Conservation (phyloP, 1,140 invertebrate species). For the Lysiphlebus fabarum region DNA sequence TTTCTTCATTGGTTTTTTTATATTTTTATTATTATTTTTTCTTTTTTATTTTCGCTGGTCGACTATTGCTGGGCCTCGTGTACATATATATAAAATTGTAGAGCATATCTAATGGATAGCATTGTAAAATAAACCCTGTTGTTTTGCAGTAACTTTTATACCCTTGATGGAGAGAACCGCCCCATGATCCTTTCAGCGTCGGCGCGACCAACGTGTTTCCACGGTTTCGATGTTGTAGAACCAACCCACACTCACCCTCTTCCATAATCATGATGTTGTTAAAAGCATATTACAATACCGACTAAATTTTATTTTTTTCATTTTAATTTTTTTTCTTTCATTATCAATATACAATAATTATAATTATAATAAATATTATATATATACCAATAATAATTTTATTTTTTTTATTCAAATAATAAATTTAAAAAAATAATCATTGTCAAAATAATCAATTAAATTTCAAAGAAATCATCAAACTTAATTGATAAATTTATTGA, state of each 20-base stretch:
- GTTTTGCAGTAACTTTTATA: slow-evolving; percentile 33
- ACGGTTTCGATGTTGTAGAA: no score
- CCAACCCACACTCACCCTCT: no score
- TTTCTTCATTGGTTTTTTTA: no score
- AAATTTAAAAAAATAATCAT: no score
- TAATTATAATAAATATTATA: background rate
- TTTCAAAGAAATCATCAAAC: background rate
- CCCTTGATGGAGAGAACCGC: slow-evolving; percentile 10
- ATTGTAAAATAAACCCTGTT: slow-evolving; percentile 51
- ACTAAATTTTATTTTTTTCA: background rate
- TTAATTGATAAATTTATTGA: background rate
- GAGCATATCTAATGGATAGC: slow-evolving; percentile 44
- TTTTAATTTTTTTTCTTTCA: no score
- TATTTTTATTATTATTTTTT: slow-evolving; percentile 4
- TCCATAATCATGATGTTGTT: background rate
- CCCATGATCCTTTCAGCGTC: slow-evolving; percentile 25
- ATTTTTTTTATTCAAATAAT: no score
- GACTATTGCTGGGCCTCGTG: slow-evolving; percentile 18
- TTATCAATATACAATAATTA: background rate
- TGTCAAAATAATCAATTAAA: no score
- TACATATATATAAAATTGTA: slow-evolving; percentile 43
- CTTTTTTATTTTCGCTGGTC: slow-evolving; percentile 17
- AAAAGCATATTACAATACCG: background rate
- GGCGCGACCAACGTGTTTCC: slow-evolving; percentile 6
- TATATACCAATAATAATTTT: no score